Evolutionary conservation across 2,888 invertebrate genomes (phyloP).

Genomic region (Pinctada fucata): DNA sequence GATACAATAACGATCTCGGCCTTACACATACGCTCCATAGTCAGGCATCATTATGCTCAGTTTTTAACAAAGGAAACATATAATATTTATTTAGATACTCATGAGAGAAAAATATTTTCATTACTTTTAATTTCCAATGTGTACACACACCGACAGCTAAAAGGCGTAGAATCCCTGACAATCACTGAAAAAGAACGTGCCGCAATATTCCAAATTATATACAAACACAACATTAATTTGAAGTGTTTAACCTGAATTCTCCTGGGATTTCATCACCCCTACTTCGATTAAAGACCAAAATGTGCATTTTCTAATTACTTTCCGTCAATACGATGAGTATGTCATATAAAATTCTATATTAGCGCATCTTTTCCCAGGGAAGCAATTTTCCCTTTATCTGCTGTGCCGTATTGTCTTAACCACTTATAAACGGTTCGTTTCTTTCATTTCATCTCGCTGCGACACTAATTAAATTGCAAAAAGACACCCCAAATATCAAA

Average conservation of each 20-base stretch:
- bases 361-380: conserved; percentile 1
- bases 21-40: too few relatives aligned
- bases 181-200: background rate
- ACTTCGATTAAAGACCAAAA: conserved; percentile 14
- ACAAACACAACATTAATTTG: conserved; percentile 10
- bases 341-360: conserved; percentile 19
- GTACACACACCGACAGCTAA: conserved; percentile 18
- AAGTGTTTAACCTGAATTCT: conserved; percentile 16
- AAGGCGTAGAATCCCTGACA: conserved; percentile 7
- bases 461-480: conserved; percentile 36
- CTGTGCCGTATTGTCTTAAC: conserved; percentile 15
- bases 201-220: conserved; percentile 1
- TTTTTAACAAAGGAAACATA: too few relatives aligned
- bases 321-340: conserved; percentile 9
- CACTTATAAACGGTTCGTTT: conserved; percentile 26
- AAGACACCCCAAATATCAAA: conserved; percentile 22
- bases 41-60: too few relatives aligned
- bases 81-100: background rate
- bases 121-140: background rate
- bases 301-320: conserved; percentile 32
- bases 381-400: conserved; percentile 17
- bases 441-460: conserved; percentile 10
- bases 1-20: too few relatives aligned
- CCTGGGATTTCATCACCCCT: conserved; percentile 4
- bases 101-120: background rate